Conservation (phyloP, 2,888 invertebrate genomes). For the Lasius fuliginosus region DNA sequence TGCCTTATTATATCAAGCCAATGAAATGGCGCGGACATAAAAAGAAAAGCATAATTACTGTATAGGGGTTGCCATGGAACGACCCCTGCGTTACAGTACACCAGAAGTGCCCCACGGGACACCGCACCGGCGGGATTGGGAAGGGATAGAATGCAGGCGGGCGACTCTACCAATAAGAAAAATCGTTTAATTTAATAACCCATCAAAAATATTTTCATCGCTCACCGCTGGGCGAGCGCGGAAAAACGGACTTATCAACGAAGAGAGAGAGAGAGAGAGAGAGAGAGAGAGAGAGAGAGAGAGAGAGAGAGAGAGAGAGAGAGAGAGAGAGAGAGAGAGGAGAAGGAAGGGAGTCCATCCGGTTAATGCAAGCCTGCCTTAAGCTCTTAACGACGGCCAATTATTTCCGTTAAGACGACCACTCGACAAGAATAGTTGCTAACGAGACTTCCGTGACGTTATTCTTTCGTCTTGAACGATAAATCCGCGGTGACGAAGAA, state of each 20-base stretch:
- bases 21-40: constrained; percentile 85
- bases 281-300: constrained; percentile 42
- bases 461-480: constrained; percentile 46
- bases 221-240: constrained; percentile 40
- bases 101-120: constrained; percentile 85
- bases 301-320: constrained; percentile 44
- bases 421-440: constrained; percentile 70
- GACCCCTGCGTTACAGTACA: constrained; percentile 81
- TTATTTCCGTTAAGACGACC: constrained; percentile 77
- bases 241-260: constrained; percentile 34
- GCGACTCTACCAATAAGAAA: constrained; percentile 78
- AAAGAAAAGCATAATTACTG: constrained; percentile 85
- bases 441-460: constrained; percentile 70
- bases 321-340: constrained; percentile 41
- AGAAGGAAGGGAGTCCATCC: constrained; percentile 15
- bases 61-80: constrained; percentile 84
- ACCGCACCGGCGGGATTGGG: constrained; percentile 56
- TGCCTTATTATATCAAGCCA: constrained; percentile 84
- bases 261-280: constrained; percentile 34
- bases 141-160: constrained; percentile 64
- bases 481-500: background rate
- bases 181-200: constrained; percentile 86
- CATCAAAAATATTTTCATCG: constrained; percentile 79
- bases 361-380: constrained; percentile 67
- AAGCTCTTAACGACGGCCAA: constrained; percentile 80